Evolutionary conservation across 2,797 vertebrate genomes (phyloP), one percentile per base, ranked within the genome.

Genomic region (Falco peregrinus): DNA sequence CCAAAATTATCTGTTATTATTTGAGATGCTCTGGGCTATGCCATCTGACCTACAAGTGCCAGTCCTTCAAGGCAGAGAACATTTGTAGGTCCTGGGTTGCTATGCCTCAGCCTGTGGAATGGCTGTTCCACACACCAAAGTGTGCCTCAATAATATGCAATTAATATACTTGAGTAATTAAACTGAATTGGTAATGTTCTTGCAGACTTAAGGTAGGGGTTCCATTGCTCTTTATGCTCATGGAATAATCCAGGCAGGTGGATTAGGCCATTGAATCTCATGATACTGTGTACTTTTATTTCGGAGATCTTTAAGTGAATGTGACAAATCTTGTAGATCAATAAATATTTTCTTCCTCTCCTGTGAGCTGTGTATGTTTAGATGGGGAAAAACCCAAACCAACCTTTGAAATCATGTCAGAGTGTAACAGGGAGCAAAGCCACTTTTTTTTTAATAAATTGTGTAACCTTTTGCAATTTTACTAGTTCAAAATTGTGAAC

Each of bases 311-410:
- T 67, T 37, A 18, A 8, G 21, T 35, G 63, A 50, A 17, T 70
- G 17, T 73, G 54, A 39, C 1, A 3, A 65, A n/a, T 21, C 21
- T 56, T 37, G 24, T 11, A 67, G 19, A 56, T 43, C 8, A 48
- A 25, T 21, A 41, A 29, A 28, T 43, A 25, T n/a, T 67, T 68
- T 68, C 28, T 79, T 69, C 22, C 13, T 56, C 24, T 53, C 63
- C 21, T 51, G 19, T 37, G 18, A 73, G 9, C 4, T 51, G 7
- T 43, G 26, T 59, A 41, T n/a, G 37, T 56, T 65, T 45, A 41
- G 53, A 11, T 1, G 2, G 50, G 10, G 11, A 3, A 1, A 8
- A 18, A 28, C 28, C 28, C 1, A 21, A 47, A 26, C 16, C 5
- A 29, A 26, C 25, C 9, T 83, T 84, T 63, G 28, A 80, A 81